Percentiles rank a stretch among this genome's conserved stretches.
These are phyloP conservation scores for Bugulina stolonifera DNA, from an alignment of 2,888 invertebrate species.

Conservation along the genomic window DNA sequence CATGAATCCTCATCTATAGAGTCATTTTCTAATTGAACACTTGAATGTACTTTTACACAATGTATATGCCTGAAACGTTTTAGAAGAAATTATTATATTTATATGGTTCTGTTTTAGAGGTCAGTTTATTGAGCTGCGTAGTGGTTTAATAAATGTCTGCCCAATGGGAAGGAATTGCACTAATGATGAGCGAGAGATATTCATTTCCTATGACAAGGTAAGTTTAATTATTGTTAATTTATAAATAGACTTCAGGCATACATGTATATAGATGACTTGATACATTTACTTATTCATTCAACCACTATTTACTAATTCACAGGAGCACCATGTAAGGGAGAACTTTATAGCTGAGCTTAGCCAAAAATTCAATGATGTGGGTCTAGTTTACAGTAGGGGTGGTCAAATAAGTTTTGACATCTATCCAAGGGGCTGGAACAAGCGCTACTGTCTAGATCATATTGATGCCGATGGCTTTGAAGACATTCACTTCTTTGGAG, in stretches of 20 bases:
- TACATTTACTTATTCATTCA: too few species aligned
- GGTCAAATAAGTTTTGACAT: slow-evolving; percentile 27
- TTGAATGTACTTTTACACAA: too few species aligned
- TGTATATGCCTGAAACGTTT: neutral
- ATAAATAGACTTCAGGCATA: too few species aligned
- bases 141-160: slow-evolving; percentile 24
- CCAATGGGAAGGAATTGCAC: slow-evolving; percentile 25
- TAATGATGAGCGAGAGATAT: slow-evolving; percentile 21
- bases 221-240: too few species aligned
- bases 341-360: slow-evolving; percentile 26
- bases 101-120: neutral
- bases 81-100: neutral
- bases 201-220: slow-evolving; percentile 25
- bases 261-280: too few species aligned
- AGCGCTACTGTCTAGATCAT: slow-evolving; percentile 26
- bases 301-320: too few species aligned
- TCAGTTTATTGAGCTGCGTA: slow-evolving; percentile 26
- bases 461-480: slow-evolving; percentile 26
- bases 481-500: slow-evolving; percentile 27
- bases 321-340: slow-evolving; percentile 26
- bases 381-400: slow-evolving; percentile 24
- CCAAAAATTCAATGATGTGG: slow-evolving; percentile 19
- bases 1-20: too few species aligned
- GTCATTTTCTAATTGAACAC: neutral
- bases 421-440: slow-evolving; percentile 26